Conservation (phyloP, 2,797 vertebrate genomes). For the Hoplostethus atlanticus region DNA sequence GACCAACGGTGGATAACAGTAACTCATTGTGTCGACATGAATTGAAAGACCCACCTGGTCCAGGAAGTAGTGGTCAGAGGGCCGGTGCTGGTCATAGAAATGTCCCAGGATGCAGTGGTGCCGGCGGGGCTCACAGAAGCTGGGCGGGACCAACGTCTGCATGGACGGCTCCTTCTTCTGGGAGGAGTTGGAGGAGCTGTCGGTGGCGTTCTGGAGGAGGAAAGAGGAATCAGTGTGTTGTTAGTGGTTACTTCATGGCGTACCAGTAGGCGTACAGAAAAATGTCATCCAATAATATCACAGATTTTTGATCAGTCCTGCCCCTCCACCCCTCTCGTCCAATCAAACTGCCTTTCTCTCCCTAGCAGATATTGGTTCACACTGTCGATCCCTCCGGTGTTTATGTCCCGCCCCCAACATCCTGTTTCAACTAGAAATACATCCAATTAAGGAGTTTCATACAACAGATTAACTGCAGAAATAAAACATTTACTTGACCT, state of each 20-base stretch:
- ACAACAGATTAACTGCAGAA: no score
- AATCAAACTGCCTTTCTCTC: no score
- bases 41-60: slow-evolving; percentile 86
- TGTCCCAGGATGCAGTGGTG: slow-evolving; percentile 92
- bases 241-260: not conserved
- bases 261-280: not conserved
- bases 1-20: no score
- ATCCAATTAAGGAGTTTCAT: no score
- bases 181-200: slow-evolving; percentile 98
- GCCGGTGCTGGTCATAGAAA: slow-evolving; percentile 88
- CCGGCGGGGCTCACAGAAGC: slow-evolving; percentile 88
- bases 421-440: no score
- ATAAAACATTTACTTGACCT: no score
- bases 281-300: not conserved
- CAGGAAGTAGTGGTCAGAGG: slow-evolving; percentile 89
- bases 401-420: no score
- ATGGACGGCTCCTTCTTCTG: slow-evolving; percentile 90
- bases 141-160: slow-evolving; percentile 86
- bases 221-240: not conserved
- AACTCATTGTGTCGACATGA: no score
- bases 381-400: no score
- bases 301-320: no score
- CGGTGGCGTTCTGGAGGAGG: slow-evolving; percentile 91
- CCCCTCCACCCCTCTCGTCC: no score
- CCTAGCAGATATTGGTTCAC: no score